These are phyloP conservation scores for Hemistola chrysoprasaria DNA, from an alignment of 2,888 invertebrate genomes.

Conservation along the genomic window DNA sequence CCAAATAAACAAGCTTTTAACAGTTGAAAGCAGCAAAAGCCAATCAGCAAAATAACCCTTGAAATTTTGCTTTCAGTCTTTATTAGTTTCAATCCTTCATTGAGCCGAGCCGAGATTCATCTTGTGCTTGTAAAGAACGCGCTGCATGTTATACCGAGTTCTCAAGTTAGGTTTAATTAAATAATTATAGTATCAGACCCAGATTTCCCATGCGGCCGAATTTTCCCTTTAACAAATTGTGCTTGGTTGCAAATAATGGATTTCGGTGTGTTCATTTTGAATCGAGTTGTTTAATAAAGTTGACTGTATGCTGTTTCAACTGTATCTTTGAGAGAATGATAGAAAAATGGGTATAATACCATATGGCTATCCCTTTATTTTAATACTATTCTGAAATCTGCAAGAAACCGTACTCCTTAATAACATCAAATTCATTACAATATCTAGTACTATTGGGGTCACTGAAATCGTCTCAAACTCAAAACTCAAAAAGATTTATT, in stretches of 20 bases:
- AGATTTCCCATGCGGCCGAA: slow-evolving; percentile 35
- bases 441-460: too few species aligned
- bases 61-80: neutral
- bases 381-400: too few species aligned
- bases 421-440: too few species aligned
- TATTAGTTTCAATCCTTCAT: slow-evolving; percentile 9
- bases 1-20: too few species aligned
- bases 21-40: too few species aligned
- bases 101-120: slow-evolving; percentile 1
- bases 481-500: too few species aligned
- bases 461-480: too few species aligned
- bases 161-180: slow-evolving; percentile 37
- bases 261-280: slow-evolving; percentile 13
- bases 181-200: slow-evolving; percentile 31
- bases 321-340: too few species aligned
- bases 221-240: slow-evolving; percentile 21
- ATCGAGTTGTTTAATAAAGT: slow-evolving; percentile 19
- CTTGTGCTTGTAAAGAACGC: slow-evolving; percentile 3
- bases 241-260: slow-evolving; percentile 15
- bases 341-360: too few species aligned
- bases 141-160: slow-evolving; percentile 17
- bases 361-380: too few species aligned
- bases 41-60: too few species aligned
- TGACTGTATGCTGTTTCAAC: slow-evolving; percentile 1
- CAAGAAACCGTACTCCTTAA: too few species aligned